Evolutionary conservation across 2,888 invertebrate species (phyloP), one percentile per base, ranked within the genome.

Genomic region (Tinea semifulvella): DNA sequence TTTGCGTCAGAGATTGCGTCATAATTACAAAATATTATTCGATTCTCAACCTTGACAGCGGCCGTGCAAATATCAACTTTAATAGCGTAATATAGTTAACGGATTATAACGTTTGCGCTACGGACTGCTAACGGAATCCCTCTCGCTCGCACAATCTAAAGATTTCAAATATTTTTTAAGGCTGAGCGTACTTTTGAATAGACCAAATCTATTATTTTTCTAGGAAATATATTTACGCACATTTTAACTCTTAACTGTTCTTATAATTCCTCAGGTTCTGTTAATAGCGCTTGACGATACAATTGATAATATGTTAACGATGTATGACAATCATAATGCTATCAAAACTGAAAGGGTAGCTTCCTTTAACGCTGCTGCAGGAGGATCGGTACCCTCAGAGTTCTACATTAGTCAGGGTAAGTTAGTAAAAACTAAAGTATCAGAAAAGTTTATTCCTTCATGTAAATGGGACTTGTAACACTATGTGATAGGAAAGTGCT

Each of bases 401-500:
- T 79, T 79, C 50, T 80, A 80, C 51, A 48, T 76, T 6, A 77
- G 76, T 47, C 77, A 77, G 65, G 79, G 79, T 76, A 52, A 48
- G 40, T 16, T 14, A 16, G 13, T 28, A 22, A n/a, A n/a, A n/a
- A n/a, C n/a, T n/a, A n/a, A n/a, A n/a, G n/a, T n/a, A n/a, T n/a
- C 51, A 99, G 88, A 86, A 99, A 99, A 57, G 95, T 86, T 66
- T 99, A 99, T 65, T 97, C 96, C 65, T 98, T 97, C 60, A 92
- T 92, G 67, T 98, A 97, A 40, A 94, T 88, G 26, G 99, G 83
- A 56, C 96, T 88, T 2, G 88, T 88, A 0, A 98, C 91, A 65
- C 92, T 91, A 64, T 92, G 91, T 10, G 87, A 88, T 2, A 91
- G 76, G 56, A 86, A 86, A 20, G 89, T 89, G 53, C 92, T 89